Base-by-base conservation (phyloP, 92 coral and sea anemone species). In the Porites divaricata region DNA sequence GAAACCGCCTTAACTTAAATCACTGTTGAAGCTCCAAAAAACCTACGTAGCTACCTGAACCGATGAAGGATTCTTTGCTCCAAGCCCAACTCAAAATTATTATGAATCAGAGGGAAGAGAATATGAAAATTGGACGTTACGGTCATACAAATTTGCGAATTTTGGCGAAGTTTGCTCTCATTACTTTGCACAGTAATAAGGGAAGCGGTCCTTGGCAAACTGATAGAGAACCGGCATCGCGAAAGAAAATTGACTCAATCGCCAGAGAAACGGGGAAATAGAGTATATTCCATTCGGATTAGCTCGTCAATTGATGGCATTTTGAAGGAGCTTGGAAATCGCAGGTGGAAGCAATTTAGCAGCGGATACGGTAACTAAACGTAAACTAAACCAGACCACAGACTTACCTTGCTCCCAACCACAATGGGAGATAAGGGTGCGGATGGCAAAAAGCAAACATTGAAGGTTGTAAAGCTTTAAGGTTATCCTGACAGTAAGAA, bases 381-480 rank as follows among this genome's bases (percentile, higher is more conserved):
- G 65, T 8, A 61, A 61, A 61, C 65, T 61, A 61, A n/a, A 54
- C 12, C 14, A 54, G 12, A 61, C 65, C 8, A n/a, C 65, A 21
- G 59, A 54, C 65, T 61, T 61, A 61, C 65, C 65, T 61, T 61
- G 19, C 65, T 15, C 65, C n/a, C 21, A 12, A 16, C 65, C 65
- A 61, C 7, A 61, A 61, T 16, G 65, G 65, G 65, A 61, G 65
- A 15, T 61, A 61, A 16, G 65, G 65, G 65, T 61, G 65, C 6
- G 65, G 65, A 61, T 61, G 65, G 22, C 65, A 61, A 61, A 61
- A n/a, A 61, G 65, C 65, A n/a, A 61, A 61, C 65, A 61, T 61
- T 15, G 15, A 8, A 7, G 65, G 19, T 15, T 16, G 22, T 1
- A 61, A 15, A 12, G 17, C 65, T n/a, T 16, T 21, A 61, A 61